phyloP scores from a whole-genome alignment of 2,113 vertebrate species.

The Cariama cristata region DNA sequence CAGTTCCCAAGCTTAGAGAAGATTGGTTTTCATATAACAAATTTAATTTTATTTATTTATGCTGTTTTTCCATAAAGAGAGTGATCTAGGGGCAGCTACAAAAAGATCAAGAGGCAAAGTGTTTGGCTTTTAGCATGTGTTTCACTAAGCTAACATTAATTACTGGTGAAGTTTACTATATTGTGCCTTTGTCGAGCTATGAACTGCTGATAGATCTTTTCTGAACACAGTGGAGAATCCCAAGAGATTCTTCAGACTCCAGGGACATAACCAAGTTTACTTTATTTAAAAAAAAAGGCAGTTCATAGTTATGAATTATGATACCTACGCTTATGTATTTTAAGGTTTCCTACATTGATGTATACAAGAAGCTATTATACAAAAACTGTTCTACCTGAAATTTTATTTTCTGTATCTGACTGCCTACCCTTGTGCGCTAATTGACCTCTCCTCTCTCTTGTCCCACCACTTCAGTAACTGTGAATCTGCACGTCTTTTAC shows the following conservation, averaged over 20 bases:
- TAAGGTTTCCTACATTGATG: neutral
- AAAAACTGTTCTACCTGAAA: neutral
- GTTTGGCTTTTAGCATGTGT: neutral
- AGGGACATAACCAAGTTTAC: neutral
- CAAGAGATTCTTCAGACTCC: neutral
- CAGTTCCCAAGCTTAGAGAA: neutral
- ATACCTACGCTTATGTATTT: neutral
- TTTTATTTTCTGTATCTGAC: neutral
- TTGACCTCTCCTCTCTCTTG: neutral
- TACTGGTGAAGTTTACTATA: neutral
- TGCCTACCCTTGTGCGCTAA: neutral
- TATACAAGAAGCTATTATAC: neutral
- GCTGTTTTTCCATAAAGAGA: neutral
- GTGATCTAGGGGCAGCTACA: neutral
- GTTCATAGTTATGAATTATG: neutral
- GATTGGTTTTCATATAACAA: neutral
- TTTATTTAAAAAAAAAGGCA: neutral
- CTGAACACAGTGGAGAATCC: neutral
- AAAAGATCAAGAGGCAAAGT: neutral
- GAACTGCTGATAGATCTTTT: neutral
- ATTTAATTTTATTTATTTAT: neutral
- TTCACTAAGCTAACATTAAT: neutral
- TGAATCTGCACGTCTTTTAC: neutral
- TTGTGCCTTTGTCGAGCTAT: neutral
- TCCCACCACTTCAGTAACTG: neutral